Base-by-base conservation (phyloP, 2,113 vertebrate genomes). In the Rostratula benghalensis region DNA sequence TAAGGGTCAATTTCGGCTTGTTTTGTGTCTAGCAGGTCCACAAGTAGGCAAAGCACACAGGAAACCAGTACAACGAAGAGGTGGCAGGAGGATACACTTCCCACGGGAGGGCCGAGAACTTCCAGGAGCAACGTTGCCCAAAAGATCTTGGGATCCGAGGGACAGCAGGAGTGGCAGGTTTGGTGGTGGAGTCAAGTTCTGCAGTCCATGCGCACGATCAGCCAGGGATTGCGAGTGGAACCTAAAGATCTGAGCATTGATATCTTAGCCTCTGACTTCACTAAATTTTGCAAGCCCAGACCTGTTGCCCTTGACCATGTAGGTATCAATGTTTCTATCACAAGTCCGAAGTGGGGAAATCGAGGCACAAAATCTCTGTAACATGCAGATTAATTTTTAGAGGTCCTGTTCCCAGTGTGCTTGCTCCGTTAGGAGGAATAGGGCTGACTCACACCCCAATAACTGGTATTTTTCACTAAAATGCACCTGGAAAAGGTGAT, bases 1-100 rank as follows among this genome's bases (percentile, higher is more conserved):
- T 80, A 94, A 93, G 89, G 89, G 76, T 92, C 83, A 50, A 5
- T 81, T 93, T 74, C 46, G 54, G 59, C 67, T 93, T 69, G 57
- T 25, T 61, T 73, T 71, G 77, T n/a, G 25, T 83, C 31, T 12
- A 65, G 70, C n/a, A 80, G 48, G 53, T 94, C 89, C 85, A 53
- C 50, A 31, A 50, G 64, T 25, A 54, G 46, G 93, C 69, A 81
- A 43, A 74, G 45, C 21, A 61, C n/a, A 82, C 6, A 67, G 60
- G 46, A 91, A 87, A 84, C 22, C 19, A 31, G 60, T 15, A 46
- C 0, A 3, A 73, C 4, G 39, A 30, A 54, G 54, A 87, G 60
- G 25, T 7, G 27, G 60, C 15, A 85, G 53, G 54, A 90, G 63
- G 45, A 53, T 41, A 24, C 30, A 31, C 18, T 33, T 90, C 53